Base-by-base conservation (phyloP, 2,888 invertebrate genomes). In the Hyalella azteca region DNA sequence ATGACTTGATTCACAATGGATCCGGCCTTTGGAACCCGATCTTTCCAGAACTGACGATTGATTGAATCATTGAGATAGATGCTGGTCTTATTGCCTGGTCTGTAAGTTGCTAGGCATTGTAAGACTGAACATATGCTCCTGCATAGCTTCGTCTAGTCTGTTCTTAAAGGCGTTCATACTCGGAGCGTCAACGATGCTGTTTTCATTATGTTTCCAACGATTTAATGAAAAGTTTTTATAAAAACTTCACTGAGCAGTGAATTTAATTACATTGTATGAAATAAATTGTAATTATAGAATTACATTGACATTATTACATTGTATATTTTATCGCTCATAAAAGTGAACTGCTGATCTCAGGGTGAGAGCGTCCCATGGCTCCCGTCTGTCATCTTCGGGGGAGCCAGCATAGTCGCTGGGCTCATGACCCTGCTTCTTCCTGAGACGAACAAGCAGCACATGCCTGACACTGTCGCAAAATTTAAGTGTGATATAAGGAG, bases 401-500 rank as follows among this genome's bases (percentile, higher is more conserved):
- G 91, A 0, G 89, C 92, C 13, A 93, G 94, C 0, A 86, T 94
- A 0, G 86, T 93, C 66, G 94, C 93, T 2, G 92, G 93, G 0
- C 86, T 90, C 0, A 89, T 93, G 3, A 92, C 93, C 84, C 86
- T 92, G 0, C 87, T 93, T 49, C 87, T 95, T 80, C 95, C 95
- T 0, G 95, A 95, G 88, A 95, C 95, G 0, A 90, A 92, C 80
- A 92, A 93, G 80, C 92, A 91, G 85, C 91, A 91, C 85, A 88
- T 95, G 36, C 94, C 94, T 0, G 94, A 95, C 86, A 94, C 94
- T 0, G 89, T 95, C 82, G 92, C 93, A 86, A 95, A 94, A 86
- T 93, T 93, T 0, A 94, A 94, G n/a, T n/a, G n/a, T n/a, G n/a
- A n/a, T n/a, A n/a, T n/a, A n/a, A n/a, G n/a, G n/a, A n/a, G n/a